Percentiles rank a stretch among this genome's conserved stretches.
Evolutionary conservation across 2,113 vertebrate genomes (phyloP).

Genomic region (Gavia stellata): DNA sequence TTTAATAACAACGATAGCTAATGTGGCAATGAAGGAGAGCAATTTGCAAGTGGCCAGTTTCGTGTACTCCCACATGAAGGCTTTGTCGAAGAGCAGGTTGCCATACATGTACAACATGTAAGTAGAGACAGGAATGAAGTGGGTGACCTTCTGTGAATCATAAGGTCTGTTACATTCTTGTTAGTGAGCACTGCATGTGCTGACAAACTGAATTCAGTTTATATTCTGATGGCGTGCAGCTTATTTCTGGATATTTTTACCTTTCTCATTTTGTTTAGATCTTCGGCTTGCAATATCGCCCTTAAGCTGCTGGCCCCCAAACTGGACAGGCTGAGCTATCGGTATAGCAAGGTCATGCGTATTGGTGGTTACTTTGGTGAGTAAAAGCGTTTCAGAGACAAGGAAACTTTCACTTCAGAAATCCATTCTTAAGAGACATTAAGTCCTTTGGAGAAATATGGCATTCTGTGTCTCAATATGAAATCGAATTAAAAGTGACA

Average conservation of each 20-base stretch:
- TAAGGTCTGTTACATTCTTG: background rate
- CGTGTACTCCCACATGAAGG: constrained; percentile 81
- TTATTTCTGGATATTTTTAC: background rate
- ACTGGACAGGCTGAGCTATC: constrained; percentile 68
- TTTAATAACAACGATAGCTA: constrained; percentile 72
- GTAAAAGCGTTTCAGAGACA: background rate
- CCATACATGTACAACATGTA: constrained; percentile 72
- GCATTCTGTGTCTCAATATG: background rate
- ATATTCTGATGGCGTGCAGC: background rate
- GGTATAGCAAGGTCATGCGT: constrained; percentile 76
- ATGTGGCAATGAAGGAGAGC: constrained; percentile 69
- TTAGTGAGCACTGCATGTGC: background rate
- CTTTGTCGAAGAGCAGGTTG: constrained; percentile 72
- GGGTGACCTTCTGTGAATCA: background rate
- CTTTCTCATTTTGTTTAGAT: constrained; percentile 64
- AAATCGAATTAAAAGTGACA: background rate
- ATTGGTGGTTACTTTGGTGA: constrained; percentile 72
- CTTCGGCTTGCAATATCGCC: constrained; percentile 78
- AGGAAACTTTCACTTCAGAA: background rate
- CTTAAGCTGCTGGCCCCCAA: constrained; percentile 75
- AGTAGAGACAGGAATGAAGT: constrained; percentile 14
- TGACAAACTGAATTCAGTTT: background rate
- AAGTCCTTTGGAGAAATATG: background rate
- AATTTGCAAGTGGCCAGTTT: constrained; percentile 82
- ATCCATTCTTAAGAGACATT: background rate